Evolutionary conservation across 2,888 invertebrate species (phyloP), one percentile per base, ranked within the genome.

Genomic region (Invenusta paracnida): DNA sequence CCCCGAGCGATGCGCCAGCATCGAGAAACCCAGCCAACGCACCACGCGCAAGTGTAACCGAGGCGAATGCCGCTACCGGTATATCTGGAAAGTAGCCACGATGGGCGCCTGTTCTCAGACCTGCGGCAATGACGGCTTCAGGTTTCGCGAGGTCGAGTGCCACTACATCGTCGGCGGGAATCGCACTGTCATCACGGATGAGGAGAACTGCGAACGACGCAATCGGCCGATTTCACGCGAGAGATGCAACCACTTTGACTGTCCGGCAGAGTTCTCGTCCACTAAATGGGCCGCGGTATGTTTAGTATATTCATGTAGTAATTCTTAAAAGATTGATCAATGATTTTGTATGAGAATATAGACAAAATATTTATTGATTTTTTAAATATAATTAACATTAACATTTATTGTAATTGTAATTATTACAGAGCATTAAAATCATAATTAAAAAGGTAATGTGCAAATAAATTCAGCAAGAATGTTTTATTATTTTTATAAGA

Each of bases 61-160:
- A 1, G 85, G 85, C 11, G 25, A 28, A 2, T 85, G 85, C 30
- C 1, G 27, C 1, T 25, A 84, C 17, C 29, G 30, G 2, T 83
- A 85, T 66, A 2, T 82, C 48, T 85, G 85, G 85, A 17, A 29
- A 30, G 66, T 83, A 1, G 29, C 30, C n/a, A 28, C 30, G 25
- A 31, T 29, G 28, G 29, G 82, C n/a, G 81, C 30, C 25, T 85
- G 85, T 30, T 85, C 85, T 25, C 85, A 85, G 66, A 85, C 85
- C 25, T 85, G 85, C 27, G 85, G 85, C 0, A 17, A 25, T 5
- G 27, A 48, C 30, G 85, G 85, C 2, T 30, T 25, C 27, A 85
- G 29, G 1, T 31, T 27, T 5, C 83, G 85, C n/a, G 82, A 83
- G 5, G 17, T 83, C 5, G 66, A 84, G 23, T 85, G 85, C 25